A percentile compares a stretch with the other conserved stretches of the same genome.
Evolutionary conservation across 2,797 vertebrate species (phyloP).

Genomic region (Dermochelys coriacea): DNA sequence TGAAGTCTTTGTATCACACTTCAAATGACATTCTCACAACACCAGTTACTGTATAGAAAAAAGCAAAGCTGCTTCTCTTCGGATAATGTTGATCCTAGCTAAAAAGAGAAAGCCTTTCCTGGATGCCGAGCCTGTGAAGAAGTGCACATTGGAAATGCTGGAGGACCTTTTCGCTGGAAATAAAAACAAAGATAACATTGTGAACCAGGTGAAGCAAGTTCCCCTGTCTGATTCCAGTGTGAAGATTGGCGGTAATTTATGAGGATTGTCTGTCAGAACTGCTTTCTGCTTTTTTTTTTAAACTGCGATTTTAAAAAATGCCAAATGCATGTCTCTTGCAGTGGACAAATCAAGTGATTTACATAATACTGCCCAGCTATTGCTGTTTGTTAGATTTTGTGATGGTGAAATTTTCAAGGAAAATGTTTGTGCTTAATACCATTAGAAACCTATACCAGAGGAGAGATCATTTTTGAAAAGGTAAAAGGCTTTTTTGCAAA

Average conservation of each 20-base stretch:
- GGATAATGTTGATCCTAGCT: not conserved
- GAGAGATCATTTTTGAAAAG: not conserved
- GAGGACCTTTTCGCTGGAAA: not conserved
- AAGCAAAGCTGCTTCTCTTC: not conserved
- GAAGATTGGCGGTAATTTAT: not conserved
- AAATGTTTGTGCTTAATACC: not conserved
- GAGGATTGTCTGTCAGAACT: not conserved
- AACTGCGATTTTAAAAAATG: not conserved
- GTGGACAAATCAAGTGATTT: not conserved
- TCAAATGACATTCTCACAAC: not conserved
- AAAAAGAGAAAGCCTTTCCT: not conserved
- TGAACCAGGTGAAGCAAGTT: not conserved
- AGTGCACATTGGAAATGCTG: not conserved
- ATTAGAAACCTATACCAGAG: not conserved
- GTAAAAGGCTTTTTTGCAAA: not conserved
- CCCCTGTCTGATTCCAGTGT: not conserved
- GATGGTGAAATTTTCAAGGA: not conserved
- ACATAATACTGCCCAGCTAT: not conserved
- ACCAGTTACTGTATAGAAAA: not conserved
- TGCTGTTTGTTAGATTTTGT: not conserved
- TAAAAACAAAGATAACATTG: not conserved
- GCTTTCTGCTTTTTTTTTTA: too few relatives aligned
- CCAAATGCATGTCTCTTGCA: not conserved
- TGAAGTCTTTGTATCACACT: not conserved
- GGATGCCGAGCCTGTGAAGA: not conserved